Evolutionary conservation across 2,797 vertebrate genomes (phyloP), one percentile per base, ranked within the genome.

Genomic region (Acipenser ruthenus): DNA sequence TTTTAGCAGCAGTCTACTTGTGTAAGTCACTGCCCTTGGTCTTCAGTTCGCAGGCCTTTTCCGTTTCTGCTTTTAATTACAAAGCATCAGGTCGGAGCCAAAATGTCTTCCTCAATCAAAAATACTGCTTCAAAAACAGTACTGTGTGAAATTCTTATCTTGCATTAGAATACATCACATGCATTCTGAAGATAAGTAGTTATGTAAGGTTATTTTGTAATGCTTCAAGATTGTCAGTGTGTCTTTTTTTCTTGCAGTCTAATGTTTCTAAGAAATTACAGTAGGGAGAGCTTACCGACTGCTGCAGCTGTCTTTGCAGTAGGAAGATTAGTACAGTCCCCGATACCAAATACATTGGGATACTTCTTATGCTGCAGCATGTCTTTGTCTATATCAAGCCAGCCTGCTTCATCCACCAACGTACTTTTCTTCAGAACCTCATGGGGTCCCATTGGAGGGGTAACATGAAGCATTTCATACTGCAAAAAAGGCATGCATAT

Each of bases 391-490:
- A 92, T 70, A 6, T 91, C 87, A 60, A 92, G 80, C 89, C 89
- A 91, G 69, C 97, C 96, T 0, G 2, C 65, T 58, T 75, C 72
- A 68, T 99, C 93, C 0, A 91, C 88, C 74, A 98, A 80, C 0
- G 78, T 78, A 66, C 92, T 94, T 11, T 72, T 86, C 81, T 94
- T 84, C 11, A 99, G 74, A 10, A 90, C 93, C 0, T 81, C 78
- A 49, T 79, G 93, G 10, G 96, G 87, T 63, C 95, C 93, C 97
- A 99, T 99, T 0, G 97, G 97, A 4, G 97, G 97, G 0, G 96
- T 97, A 53, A 99, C 93, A 6, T 99, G 97, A 69, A 99, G 94
- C 95, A 99, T 95, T 80, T 94, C 95, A 74, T 97, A 99, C 96
- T 99, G 58, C 23, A 10, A 3, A 67, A 6, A 67, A 37, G 23